Conservation (phyloP, 1,140 invertebrate genomes). For the Cotesia glomerata region DNA sequence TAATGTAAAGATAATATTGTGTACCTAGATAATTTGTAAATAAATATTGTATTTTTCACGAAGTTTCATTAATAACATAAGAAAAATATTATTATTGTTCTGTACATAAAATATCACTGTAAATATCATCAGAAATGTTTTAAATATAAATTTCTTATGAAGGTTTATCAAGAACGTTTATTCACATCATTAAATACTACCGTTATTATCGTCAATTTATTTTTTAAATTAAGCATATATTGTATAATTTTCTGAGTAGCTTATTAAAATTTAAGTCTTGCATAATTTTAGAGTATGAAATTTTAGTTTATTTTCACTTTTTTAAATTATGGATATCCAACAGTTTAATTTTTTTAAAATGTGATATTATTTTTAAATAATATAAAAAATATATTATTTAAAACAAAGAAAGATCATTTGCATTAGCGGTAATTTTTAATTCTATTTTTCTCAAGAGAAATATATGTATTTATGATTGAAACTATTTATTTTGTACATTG, state of each 20-base stretch:
- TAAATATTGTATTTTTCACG: constrained; percentile 25
- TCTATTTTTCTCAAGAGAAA: too few species aligned
- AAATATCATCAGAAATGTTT: constrained; percentile 25
- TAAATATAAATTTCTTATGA: constrained; percentile 28
- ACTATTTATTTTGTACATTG: too few species aligned
- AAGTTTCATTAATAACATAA: constrained; percentile 7
- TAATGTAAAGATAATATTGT: background rate
- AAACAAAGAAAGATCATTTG: background rate
- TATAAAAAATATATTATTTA: background rate
- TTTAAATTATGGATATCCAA: too few species aligned
- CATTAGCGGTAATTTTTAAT: background rate
- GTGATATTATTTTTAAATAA: background rate
- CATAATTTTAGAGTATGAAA: too few species aligned
- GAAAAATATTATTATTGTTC: constrained; percentile 21
- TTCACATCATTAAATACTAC: background rate
- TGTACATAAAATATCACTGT: constrained; percentile 23
- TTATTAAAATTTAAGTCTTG: too few species aligned
- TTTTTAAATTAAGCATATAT: too few species aligned
- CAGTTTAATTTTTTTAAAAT: too few species aligned
- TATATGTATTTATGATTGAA: too few species aligned
- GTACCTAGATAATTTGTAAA: constrained; percentile 8
- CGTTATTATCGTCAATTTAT: background rate
- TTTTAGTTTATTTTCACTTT: background rate
- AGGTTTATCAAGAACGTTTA: background rate
- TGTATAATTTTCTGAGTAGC: too few species aligned